These are phyloP conservation scores for Heterohyrax brucei DNA, from an alignment of 2,797 vertebrate genomes.

Conservation along the genomic window DNA sequence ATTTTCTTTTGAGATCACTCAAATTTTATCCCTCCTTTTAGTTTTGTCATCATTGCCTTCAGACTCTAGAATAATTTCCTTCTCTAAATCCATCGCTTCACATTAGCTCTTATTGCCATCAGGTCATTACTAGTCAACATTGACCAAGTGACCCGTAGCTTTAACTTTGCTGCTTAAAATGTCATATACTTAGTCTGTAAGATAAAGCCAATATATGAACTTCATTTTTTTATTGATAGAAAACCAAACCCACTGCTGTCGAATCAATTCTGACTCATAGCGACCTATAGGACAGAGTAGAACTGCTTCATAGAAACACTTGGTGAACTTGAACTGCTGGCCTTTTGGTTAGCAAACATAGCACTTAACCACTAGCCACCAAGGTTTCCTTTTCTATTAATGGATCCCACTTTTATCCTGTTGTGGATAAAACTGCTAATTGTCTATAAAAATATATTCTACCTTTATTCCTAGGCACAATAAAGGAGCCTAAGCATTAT, in stretches of 20 bases:
- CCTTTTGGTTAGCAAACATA: too few species aligned
- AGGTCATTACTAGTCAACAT: background rate
- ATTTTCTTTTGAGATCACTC: background rate
- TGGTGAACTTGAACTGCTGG: too few species aligned
- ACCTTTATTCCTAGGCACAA: background rate
- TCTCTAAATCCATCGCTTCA: background rate
- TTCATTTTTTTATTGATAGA: background rate
- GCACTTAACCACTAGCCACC: too few species aligned
- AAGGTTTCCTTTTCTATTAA: background rate
- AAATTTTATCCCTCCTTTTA: background rate
- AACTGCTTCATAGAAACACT: too few species aligned
- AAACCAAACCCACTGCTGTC: too few species aligned
- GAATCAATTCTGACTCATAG: too few species aligned
- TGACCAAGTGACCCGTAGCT: background rate
- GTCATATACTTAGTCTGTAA: constrained; percentile 4
- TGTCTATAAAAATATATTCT: background rate
- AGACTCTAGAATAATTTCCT: background rate
- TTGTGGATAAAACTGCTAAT: background rate
- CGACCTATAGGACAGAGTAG: too few species aligned
- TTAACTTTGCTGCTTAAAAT: background rate
- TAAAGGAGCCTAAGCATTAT: background rate
- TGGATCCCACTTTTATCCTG: background rate
- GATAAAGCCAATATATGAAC: background rate
- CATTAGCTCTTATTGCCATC: background rate
- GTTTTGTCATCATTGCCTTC: background rate